Conservation (phyloP, 2,797 vertebrate genomes). For the Rhinatrema bivittatum region DNA sequence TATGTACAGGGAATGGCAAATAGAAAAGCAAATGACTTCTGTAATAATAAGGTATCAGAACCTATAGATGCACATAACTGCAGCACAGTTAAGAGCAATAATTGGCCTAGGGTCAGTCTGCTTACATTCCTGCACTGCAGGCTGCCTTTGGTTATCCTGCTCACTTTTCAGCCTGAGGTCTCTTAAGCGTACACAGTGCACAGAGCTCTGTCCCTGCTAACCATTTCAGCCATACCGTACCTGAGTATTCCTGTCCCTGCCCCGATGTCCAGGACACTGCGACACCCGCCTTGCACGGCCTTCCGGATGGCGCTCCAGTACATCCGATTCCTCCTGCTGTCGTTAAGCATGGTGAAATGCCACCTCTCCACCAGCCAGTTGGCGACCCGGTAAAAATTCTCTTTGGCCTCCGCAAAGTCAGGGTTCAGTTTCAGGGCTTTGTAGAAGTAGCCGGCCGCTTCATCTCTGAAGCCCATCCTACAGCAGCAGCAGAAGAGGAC, state of each 20-base stretch:
- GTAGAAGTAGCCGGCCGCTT: conserved; percentile 92
- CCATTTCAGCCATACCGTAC: conserved; percentile 46
- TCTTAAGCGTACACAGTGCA: too few species aligned
- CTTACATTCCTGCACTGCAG: too few species aligned
- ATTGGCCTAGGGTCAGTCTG: too few species aligned
- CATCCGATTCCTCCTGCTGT: conserved; percentile 73
- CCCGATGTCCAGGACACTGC: conserved; percentile 89
- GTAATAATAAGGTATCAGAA: too few species aligned
- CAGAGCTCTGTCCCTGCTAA: too few species aligned
- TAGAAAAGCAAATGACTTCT: too few species aligned
- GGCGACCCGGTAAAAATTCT: conserved; percentile 93
- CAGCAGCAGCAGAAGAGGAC: conserved; percentile 9
- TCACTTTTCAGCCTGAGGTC: too few species aligned
- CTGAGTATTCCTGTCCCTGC: conserved; percentile 93
- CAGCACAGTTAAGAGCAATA: too few species aligned
- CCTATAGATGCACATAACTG: too few species aligned
- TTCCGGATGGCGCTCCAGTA: conserved; percentile 86
- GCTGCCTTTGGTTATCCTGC: too few species aligned
- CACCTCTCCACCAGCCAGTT: conserved; percentile 97
- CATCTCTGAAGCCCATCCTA: conserved; percentile 94
- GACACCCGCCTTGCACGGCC: conserved; percentile 72
- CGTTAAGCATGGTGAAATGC: conserved; percentile 98
- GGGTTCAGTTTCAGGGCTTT: conserved; percentile 91
- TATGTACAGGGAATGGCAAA: too few species aligned
- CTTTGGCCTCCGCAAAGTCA: conserved; percentile 81